Evolutionary conservation across 1,140 invertebrate species (phyloP).

Genomic region (Teleopsis dalmanni): DNA sequence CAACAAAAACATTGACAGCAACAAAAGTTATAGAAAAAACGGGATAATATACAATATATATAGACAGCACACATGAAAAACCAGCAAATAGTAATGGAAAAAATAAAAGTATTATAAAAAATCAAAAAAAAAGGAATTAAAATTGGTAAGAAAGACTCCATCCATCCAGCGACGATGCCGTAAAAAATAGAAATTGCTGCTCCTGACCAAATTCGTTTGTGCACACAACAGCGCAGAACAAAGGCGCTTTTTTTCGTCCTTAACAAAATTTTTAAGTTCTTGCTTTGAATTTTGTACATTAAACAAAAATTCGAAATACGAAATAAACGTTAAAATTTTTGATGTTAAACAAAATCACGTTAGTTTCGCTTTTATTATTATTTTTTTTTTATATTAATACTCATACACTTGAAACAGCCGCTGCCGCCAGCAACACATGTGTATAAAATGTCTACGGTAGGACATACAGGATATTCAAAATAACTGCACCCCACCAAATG

Average conservation of each 20-base stretch:
- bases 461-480: too few species aligned
- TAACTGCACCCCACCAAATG: too few species aligned
- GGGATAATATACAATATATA: too few species aligned
- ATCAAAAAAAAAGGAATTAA: background rate
- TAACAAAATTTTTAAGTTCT: too few species aligned
- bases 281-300: too few species aligned
- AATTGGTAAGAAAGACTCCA: background rate
- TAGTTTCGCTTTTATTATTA: too few species aligned
- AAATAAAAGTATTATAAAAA: background rate
- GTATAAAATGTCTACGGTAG: too few species aligned
- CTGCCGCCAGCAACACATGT: too few species aligned
- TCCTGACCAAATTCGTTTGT: background rate
- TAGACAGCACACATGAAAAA: background rate
- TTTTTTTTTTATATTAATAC: too few species aligned
- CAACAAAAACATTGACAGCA: slow-evolving; percentile 7
- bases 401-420: too few species aligned
- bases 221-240: background rate
- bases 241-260: too few species aligned
- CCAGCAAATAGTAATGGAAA: background rate
- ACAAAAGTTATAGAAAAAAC: background rate
- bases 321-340: background rate
- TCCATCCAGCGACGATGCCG: background rate
- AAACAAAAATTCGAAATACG: background rate
- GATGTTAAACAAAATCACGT: slow-evolving; percentile 6
- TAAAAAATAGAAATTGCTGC: background rate